Evolutionary conservation across 1,140 invertebrate species (phyloP), one percentile per base, ranked within the genome.

Genomic region (Daktulosphaira vitifoliae): DNA sequence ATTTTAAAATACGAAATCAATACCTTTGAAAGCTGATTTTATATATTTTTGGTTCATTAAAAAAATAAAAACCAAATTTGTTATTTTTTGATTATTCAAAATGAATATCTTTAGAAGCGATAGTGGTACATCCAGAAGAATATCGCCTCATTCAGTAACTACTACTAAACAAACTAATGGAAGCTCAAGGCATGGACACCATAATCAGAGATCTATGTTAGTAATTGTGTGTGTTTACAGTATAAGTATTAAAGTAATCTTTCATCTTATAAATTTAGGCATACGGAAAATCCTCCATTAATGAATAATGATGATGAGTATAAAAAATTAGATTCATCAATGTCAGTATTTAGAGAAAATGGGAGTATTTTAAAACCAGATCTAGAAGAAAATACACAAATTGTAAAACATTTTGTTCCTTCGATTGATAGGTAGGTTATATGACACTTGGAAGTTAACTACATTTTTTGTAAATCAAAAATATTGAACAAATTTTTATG

Each of bases 391-490:
- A 15, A 23, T 62, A 33, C 42, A 46, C 16, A 42, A 3, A 4
- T 62, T 29, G 42, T 62, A 13, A 62, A 62, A 62, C 56, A 62
- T 62, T 62, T 48, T 29, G 56, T 62, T 33, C 23, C 56, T 44
- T 62, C 56, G 44, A 11, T 16, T 62, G 56, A 62, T 46, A 62
- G 56, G 56, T 62, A 46, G 39, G 25, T 48, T 44, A 48, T 5
- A 44, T 33, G 9, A 20, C 29, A 48, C 25, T 46, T 15, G 11
- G 11, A 6, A 33, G 5, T 33, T 33, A 33, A 11, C 11, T 5
- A 6, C 11, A 33, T 33, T 33, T 33, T 33, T 6, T 33, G 29
- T 6, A 33, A 33, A 33, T 11, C 5, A 33, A 33, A 33, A 33
- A 33, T 6, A 5, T 11, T 33, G 5, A 33, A 33, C 5, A 33